Evolutionary conservation across 2,113 vertebrate genomes (phyloP), one percentile per base, ranked within the genome.

Genomic region (Polyodon spathula): DNA sequence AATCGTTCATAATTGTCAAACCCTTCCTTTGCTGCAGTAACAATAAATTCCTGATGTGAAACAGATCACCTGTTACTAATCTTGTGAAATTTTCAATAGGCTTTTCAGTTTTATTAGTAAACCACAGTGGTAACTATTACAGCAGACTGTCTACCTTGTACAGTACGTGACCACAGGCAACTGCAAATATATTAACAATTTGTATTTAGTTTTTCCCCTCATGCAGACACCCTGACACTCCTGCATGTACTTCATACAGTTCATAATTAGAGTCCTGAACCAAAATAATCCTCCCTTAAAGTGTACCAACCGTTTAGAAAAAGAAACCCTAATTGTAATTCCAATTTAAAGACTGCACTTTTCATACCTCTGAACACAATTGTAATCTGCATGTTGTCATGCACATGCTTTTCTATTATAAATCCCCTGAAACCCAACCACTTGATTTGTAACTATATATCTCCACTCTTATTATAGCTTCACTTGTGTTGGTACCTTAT

Each of bases 341-440:
- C n/a, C n/a, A n/a, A n/a, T n/a, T n/a, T n/a, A n/a, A n/a, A n/a
- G 38, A 67, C 75, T 76, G 83, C 82, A 85, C 81, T 82, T 81
- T 80, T 64, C 6, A 40, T 11, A 27, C 54, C 61, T 48, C 51
- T 61, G 53, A 39, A 55, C 65, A 66, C 69, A 40, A 60, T 80
- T 77, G 71, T 63, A 43, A 69, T 48, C 66, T 70, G 76, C 73
- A 77, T 76, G 71, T 73, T 42, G 38, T 70, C 70, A n/a, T n/a
- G n/a, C 55, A 66, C 40, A 40, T 68, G 71, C 62, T 65, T 72
- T 57, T 50, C 56, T 27, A 68, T 42, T 78, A 65, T 72, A 66
- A 67, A 63, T 69, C 55, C 65, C 66, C 63, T 67, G 62, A 67
- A 54, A 60, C 46, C 17, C 46, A 78, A 81, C 78, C 75, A 74